These are phyloP conservation scores for Paramuricea clavata DNA, from an alignment of 92 coral and sea anemone genomes.

Conservation along the genomic window DNA sequence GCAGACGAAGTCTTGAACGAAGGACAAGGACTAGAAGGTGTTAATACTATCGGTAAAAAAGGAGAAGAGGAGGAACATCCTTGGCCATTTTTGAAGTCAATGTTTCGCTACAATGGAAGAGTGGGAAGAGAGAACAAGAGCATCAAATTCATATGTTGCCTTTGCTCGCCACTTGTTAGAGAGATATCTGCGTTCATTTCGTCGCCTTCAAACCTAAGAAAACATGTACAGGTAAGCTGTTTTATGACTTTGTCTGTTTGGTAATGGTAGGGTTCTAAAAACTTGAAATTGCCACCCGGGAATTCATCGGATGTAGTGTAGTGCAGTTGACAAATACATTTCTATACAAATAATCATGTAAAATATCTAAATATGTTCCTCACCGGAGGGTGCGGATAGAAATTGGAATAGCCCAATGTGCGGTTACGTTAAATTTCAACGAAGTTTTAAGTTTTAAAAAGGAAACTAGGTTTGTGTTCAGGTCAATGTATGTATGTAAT, in stretches of 20 bases:
- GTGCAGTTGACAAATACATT: neutral
- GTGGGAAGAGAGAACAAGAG: neutral
- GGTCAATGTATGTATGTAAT: neutral
- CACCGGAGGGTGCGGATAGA: neutral
- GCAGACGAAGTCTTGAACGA: neutral
- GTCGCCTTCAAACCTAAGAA: slow-evolving; percentile 21
- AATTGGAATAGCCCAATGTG: neutral
- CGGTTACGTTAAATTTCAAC: no score
- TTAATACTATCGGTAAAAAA: neutral
- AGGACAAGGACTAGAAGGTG: neutral
- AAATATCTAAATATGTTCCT: neutral
- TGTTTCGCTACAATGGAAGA: slow-evolving; percentile 12
- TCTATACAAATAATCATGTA: neutral
- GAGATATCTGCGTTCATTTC: neutral
- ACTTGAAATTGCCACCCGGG: neutral
- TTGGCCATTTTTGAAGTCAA: neutral
- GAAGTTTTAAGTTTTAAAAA: neutral
- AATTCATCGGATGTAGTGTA: neutral
- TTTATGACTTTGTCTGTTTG: neutral
- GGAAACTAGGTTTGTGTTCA: neutral
- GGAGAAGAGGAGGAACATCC: neutral
- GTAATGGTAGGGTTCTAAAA: neutral
- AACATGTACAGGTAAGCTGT: slow-evolving; percentile 12
- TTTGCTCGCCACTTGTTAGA: slow-evolving; percentile 1
- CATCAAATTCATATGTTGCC: slow-evolving; percentile 1